phyloP scores from a whole-genome alignment of 2,113 vertebrate species.

The Chaetodon auriga region DNA sequence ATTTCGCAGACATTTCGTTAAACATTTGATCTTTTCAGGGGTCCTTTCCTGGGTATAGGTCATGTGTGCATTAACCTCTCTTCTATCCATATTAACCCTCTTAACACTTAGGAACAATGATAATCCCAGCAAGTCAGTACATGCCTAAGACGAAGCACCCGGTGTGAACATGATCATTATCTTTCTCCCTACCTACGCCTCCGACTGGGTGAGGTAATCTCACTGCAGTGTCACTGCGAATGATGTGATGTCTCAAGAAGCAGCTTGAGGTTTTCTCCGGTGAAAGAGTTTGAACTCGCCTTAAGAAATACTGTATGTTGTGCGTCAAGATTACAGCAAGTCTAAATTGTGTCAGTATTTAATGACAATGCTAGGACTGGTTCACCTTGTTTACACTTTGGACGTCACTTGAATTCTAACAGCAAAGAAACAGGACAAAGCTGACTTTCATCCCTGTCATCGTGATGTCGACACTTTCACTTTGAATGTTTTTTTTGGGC shows the following conservation, averaged over 20 bases:
- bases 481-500: neutral
- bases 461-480: neutral
- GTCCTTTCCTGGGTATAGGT: neutral
- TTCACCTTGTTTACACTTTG: neutral
- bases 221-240: conserved; percentile 18
- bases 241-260: conserved; percentile 51
- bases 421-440: neutral
- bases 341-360: neutral
- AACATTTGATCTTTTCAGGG: neutral
- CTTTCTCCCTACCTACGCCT: conserved; percentile 15
- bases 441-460: neutral
- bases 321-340: neutral
- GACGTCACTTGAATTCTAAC: neutral
- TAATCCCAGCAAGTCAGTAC: conserved; percentile 36
- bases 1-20: neutral
- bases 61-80: conserved; percentile 6
- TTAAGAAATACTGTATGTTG: neutral
- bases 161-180: conserved; percentile 44
- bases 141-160: conserved; percentile 10
- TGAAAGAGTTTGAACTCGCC: conserved; percentile 3
- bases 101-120: conserved; percentile 17
- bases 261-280: conserved; percentile 28
- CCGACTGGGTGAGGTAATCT: conserved; percentile 47
- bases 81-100: conserved; percentile 41
- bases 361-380: neutral